A percentile compares a stretch with the other conserved stretches of the same genome.
phyloP scores from a whole-genome alignment of 2,797 vertebrate genomes.

The Neosalanx taihuensis region DNA sequence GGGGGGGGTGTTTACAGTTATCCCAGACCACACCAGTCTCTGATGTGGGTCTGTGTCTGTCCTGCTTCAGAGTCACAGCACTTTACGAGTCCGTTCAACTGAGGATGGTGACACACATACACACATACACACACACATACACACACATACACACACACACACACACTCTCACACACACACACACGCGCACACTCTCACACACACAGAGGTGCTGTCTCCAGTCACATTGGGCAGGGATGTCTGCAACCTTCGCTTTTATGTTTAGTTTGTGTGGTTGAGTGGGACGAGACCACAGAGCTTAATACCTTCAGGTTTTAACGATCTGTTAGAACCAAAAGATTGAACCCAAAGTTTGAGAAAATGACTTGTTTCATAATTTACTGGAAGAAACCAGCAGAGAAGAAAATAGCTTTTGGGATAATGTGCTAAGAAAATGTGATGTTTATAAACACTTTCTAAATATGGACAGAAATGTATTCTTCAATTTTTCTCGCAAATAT shows the following conservation, averaged over 20 bases:
- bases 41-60: too few species aligned
- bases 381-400: neutral
- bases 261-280: slow-evolving; percentile 29
- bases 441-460: slow-evolving; percentile 9
- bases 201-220: slow-evolving; percentile 22
- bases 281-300: slow-evolving; percentile 15
- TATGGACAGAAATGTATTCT: neutral
- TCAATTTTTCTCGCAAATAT: slow-evolving; percentile 30
- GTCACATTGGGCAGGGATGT: slow-evolving; percentile 21
- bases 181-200: neutral
- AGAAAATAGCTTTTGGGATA: neutral
- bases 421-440: slow-evolving; percentile 23
- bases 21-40: too few species aligned
- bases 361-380: slow-evolving; percentile 20
- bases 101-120: neutral
- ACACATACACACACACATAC: slow-evolving; percentile 10
- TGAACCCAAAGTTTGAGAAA: neutral
- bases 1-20: too few species aligned
- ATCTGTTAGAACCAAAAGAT: slow-evolving; percentile 34
- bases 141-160: neutral
- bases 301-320: slow-evolving; percentile 27
- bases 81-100: too few species aligned
- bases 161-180: neutral
- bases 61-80: too few species aligned
- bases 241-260: slow-evolving; percentile 22